A percentile compares a stretch with the other conserved stretches of the same genome.
Evolutionary conservation across 2,888 invertebrate genomes (phyloP).

Genomic region (Ligdia adustata): DNA sequence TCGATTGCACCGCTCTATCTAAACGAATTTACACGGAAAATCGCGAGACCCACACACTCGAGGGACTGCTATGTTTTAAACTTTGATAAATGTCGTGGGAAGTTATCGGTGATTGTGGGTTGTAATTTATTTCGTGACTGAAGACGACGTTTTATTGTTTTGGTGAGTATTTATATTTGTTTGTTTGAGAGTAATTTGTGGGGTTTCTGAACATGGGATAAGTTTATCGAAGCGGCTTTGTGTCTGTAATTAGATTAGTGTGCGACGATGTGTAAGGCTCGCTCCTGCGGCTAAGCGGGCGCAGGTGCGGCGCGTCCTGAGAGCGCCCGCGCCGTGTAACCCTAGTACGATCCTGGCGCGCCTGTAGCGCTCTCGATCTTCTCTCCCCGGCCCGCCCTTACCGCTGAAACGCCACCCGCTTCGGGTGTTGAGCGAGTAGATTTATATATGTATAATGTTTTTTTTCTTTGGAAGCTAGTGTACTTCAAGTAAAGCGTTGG

Average conservation of each 20-base stretch:
- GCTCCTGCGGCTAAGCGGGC: conserved; percentile 36
- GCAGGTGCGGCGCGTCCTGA: conserved; percentile 26
- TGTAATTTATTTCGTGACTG: conserved; percentile 43
- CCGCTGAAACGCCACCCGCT: conserved; percentile 3
- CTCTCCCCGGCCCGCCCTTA: conserved; percentile 53
- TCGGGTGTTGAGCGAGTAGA: no score
- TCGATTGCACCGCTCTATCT: conserved; percentile 49
- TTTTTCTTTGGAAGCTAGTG: no score
- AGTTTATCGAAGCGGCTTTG: conserved; percentile 59
- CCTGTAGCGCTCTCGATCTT: conserved; percentile 44
- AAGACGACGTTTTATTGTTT: conserved; percentile 27
- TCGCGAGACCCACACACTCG: conserved; percentile 51
- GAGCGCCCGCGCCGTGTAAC: conserved; percentile 27
- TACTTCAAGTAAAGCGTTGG: no score
- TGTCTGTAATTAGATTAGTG: conserved; percentile 65
- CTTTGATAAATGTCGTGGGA: conserved; percentile 51
- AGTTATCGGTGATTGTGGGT: conserved; percentile 51
- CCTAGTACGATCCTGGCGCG: conserved; percentile 37
- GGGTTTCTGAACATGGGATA: conserved; percentile 37
- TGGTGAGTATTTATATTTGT: conserved; percentile 34
- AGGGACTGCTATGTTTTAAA: conserved; percentile 62
- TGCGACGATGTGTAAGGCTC: conserved; percentile 47
- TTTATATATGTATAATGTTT: no score
- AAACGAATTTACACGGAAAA: conserved; percentile 51
- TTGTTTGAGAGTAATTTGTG: background rate